phyloP scores from a whole-genome alignment of 2,113 vertebrate genomes.

The Columba janthina region DNA sequence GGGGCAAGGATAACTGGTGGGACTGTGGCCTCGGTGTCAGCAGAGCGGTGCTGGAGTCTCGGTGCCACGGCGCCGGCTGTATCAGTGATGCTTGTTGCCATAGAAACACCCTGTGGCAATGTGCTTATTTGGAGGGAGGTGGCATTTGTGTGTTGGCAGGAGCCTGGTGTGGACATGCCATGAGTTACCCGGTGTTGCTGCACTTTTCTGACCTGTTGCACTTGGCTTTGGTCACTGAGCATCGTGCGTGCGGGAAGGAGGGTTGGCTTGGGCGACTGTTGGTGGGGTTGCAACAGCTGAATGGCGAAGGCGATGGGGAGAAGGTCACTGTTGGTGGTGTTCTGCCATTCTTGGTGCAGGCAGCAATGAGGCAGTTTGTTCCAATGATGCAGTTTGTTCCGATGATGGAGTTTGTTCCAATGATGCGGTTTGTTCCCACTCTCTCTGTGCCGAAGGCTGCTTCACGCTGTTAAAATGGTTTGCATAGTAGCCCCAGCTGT shows the following conservation, averaged over 20 bases:
- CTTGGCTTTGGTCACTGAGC: rapidly evolving
- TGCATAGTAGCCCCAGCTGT: background rate
- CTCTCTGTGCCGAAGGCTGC: background rate
- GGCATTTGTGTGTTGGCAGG: background rate
- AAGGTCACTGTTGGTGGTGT: background rate
- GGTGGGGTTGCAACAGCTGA: background rate
- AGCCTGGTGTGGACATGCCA: rapidly evolving
- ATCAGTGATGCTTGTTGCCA: background rate
- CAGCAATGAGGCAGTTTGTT: background rate
- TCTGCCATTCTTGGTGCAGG: rapidly evolving
- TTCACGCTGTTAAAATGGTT: rapidly evolving
- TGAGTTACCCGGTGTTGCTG: too few relatives aligned
- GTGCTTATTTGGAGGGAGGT: background rate
- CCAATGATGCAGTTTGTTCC: background rate
- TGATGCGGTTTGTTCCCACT: rapidly evolving
- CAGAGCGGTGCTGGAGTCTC: background rate
- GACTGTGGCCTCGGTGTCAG: background rate
- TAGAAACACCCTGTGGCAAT: background rate
- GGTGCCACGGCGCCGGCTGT: background rate
- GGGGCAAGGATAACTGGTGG: background rate
- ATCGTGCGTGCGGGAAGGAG: rapidly evolving
- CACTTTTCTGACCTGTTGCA: background rate
- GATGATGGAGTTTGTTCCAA: background rate
- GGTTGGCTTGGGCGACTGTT: rapidly evolving
- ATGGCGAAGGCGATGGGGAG: background rate